A percentile compares a stretch with the other conserved stretches of the same genome.
Conservation (phyloP, 1,140 invertebrate genomes). For the Druon quercuslanigerum region DNA sequence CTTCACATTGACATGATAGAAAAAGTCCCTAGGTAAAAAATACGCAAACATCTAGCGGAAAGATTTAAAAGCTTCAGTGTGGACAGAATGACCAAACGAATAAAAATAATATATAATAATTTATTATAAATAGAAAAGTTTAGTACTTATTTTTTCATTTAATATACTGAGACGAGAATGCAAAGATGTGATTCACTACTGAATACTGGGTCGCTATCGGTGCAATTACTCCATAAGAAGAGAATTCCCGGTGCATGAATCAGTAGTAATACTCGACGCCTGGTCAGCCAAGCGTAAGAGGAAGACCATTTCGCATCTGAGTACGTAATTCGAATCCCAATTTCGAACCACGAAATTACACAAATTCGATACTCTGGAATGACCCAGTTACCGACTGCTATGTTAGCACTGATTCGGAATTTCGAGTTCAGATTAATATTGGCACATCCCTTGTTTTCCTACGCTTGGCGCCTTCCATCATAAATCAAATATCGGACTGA, state of each 20-base stretch:
- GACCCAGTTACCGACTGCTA: conserved; percentile 21
- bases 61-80: too few species aligned
- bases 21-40: too few species aligned
- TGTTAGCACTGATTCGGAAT: background rate
- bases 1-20: too few species aligned
- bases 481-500: conserved; percentile 48
- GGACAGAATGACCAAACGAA: too few species aligned
- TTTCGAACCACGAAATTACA: conserved; percentile 41
- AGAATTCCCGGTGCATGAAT: background rate
- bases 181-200: too few species aligned
- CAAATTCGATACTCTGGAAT: conserved; percentile 31
- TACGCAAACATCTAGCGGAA: too few species aligned
- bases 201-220: too few species aligned
- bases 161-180: too few species aligned
- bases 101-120: too few species aligned
- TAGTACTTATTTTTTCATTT: too few species aligned
- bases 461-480: conserved; percentile 36
- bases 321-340: conserved; percentile 48
- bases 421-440: conserved; percentile 48
- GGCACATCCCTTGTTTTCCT: conserved; percentile 49
- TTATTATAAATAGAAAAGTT: too few species aligned
- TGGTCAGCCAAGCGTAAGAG: conserved; percentile 46
- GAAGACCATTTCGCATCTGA: conserved; percentile 36
- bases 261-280: conserved; percentile 43
- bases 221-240: background rate